Conservation (phyloP, 2,113 vertebrate species). For the Macaca mulatta region DNA sequence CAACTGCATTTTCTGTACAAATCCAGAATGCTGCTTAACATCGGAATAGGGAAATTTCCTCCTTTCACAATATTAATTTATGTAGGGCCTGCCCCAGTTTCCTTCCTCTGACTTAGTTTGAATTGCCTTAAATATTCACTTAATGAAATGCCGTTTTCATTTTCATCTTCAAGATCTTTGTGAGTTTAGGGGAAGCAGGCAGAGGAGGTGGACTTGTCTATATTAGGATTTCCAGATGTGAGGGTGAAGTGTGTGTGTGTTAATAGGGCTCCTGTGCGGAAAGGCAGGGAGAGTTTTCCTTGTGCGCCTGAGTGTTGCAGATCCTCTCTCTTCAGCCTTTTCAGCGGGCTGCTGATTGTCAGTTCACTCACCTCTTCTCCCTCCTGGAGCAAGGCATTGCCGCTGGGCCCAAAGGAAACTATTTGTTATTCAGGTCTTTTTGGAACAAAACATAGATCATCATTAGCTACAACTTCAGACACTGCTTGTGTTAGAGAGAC, state of each 20-base stretch:
- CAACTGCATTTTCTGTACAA: slow-evolving; percentile 38
- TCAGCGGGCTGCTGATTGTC: background rate
- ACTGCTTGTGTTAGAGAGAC: background rate
- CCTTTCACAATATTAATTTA: slow-evolving; percentile 55
- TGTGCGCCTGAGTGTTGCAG: background rate
- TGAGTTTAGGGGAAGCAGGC: background rate
- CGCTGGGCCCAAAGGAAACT: background rate
- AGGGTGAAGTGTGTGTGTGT: background rate
- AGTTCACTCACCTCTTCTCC: background rate
- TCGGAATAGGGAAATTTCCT: slow-evolving; percentile 30
- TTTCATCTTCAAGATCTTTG: slow-evolving; percentile 5
- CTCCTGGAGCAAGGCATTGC: background rate
- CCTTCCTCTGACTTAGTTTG: slow-evolving; percentile 25
- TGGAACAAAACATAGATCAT: background rate
- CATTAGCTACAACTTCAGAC: background rate
- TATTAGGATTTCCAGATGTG: too few relatives aligned
- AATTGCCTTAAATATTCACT: background rate
- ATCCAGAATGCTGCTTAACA: slow-evolving; percentile 21
- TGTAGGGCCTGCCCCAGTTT: slow-evolving; percentile 31
- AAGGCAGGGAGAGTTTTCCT: background rate
- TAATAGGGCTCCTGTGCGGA: background rate
- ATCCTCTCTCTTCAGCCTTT: background rate
- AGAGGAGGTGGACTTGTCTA: background rate
- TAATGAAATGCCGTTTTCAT: slow-evolving; percentile 38
- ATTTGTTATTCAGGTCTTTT: background rate